Conservation (phyloP, 2,797 vertebrate species). For the Arnoldichthys spilopterus region DNA sequence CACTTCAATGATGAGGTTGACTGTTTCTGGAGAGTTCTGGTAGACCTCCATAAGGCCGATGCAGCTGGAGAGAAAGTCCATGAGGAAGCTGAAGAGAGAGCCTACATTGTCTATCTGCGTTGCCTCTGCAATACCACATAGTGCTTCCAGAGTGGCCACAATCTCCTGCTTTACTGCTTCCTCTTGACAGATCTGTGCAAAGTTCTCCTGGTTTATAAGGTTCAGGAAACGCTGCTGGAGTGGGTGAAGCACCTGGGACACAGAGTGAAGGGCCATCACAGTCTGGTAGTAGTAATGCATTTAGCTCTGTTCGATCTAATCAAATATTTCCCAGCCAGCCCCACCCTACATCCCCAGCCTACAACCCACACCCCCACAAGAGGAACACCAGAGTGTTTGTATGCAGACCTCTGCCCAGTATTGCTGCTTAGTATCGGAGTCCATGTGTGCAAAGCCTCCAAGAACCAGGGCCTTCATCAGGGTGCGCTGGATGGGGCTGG, state of each 20-base stretch:
- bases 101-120: constrained; percentile 98
- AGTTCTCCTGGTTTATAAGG: constrained; percentile 98
- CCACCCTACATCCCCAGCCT: too few relatives aligned
- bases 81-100: constrained; percentile 95
- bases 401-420: constrained; percentile 94
- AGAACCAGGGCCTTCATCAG: constrained; percentile 98
- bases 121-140: constrained; percentile 97
- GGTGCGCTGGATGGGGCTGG: constrained; percentile 93
- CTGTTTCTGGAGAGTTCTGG: constrained; percentile 96
- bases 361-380: not conserved
- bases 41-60: constrained; percentile 99
- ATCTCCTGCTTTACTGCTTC: constrained; percentile 95
- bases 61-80: constrained; percentile 98
- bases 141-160: constrained; percentile 91
- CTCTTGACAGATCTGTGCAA: constrained; percentile 95
- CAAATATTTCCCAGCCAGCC: not conserved
- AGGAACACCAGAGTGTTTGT: too few relatives aligned
- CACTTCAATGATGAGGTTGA: constrained; percentile 99
- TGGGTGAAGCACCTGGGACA: constrained; percentile 90
- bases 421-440: constrained; percentile 95
- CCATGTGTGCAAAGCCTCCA: constrained; percentile 97
- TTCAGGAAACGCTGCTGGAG: constrained; percentile 96
- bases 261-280: not conserved
- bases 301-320: not conserved
- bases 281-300: not conserved